phyloP scores from a whole-genome alignment of 2,113 vertebrate genomes.

The Tursiops truncatus region DNA sequence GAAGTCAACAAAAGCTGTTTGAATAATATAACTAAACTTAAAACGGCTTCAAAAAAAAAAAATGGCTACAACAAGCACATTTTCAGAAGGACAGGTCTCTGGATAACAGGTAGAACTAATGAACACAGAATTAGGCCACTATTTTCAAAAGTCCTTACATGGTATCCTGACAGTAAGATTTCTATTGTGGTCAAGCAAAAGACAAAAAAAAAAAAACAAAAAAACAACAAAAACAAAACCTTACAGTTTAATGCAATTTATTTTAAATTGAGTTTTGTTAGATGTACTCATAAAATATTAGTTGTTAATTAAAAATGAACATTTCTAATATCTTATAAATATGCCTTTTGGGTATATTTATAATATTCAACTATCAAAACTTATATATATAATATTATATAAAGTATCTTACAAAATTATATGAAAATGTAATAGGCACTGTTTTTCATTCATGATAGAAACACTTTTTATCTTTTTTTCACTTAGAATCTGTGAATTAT shows the following conservation, averaged over 20 bases:
- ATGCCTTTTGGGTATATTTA: neutral
- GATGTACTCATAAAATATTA: neutral
- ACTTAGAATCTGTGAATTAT: neutral
- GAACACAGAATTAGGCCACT: neutral
- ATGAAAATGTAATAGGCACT: neutral
- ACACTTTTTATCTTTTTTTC: neutral
- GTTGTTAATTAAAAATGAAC: constrained; percentile 44
- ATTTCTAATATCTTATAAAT: neutral
- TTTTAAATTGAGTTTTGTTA: constrained; percentile 31
- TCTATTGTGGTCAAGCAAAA: neutral
- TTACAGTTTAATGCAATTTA: neutral
- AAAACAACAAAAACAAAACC: neutral
- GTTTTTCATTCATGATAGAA: constrained; percentile 4
- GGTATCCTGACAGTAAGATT: neutral
- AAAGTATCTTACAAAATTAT: neutral
- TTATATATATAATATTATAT: neutral
- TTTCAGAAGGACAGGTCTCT: neutral
- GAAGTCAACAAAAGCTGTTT: neutral
- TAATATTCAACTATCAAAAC: neutral
- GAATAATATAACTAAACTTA: neutral
- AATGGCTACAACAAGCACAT: neutral
- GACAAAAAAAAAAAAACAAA: neutral
- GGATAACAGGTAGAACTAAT: constrained; percentile 10
- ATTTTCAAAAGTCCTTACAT: constrained; percentile 1
- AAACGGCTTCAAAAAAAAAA: neutral